Percentiles rank a stretch among this genome's conserved stretches.
These are phyloP conservation scores for Notechis scutatus DNA, from an alignment of 2,113 vertebrate species.

Conservation along the genomic window DNA sequence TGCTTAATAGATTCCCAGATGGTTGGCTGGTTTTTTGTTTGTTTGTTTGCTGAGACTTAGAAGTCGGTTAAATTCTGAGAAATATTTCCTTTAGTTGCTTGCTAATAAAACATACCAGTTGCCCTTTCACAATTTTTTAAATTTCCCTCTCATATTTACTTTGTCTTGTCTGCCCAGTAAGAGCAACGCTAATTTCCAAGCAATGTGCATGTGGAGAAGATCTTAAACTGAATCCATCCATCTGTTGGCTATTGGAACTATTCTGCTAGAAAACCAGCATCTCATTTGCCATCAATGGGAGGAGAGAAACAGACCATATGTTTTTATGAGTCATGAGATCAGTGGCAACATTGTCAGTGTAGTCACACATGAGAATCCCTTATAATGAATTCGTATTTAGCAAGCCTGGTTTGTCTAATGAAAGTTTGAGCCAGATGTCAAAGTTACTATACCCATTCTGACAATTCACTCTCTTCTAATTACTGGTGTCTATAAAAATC, in stretches of 20 bases:
- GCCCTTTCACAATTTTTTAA: neutral
- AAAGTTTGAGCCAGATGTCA: neutral
- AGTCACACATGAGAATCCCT: neutral
- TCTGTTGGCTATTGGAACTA: neutral
- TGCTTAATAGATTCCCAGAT: constrained; percentile 30
- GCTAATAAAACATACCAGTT: constrained; percentile 27
- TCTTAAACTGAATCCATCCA: neutral
- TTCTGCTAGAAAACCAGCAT: neutral
- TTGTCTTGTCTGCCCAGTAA: neutral
- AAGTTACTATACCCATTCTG: neutral
- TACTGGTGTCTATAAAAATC: neutral
- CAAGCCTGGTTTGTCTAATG: neutral
- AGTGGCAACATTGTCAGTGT: neutral
- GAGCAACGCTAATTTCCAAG: neutral
- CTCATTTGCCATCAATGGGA: neutral
- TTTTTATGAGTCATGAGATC: neutral
- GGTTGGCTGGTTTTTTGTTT: neutral
- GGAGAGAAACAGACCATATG: neutral
- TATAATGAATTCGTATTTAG: neutral
- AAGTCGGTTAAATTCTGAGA: neutral
- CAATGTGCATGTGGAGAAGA: neutral
- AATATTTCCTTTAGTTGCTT: constrained; percentile 36
- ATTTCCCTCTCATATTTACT: neutral
- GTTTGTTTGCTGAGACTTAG: neutral
- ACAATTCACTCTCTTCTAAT: neutral